Evolutionary conservation across 1,140 invertebrate species (phyloP), one percentile per base, ranked within the genome.

Genomic region (Zaprionus inermis): DNA sequence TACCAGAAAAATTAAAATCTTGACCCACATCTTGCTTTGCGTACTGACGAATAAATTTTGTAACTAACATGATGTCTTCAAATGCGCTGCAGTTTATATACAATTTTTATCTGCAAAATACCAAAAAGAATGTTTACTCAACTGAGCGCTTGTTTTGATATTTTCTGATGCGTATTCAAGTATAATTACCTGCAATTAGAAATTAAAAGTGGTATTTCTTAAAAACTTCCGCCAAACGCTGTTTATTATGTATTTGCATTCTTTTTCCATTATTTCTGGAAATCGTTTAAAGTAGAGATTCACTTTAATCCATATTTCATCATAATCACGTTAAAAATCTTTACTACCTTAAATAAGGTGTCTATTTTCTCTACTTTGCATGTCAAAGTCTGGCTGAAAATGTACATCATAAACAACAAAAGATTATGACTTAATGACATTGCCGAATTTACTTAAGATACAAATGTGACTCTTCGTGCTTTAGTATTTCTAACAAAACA

Each of bases 1-100:
- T 67, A 67, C 64, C 54, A 67, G 11, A 11, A 30, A 14, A 22
- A 57, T 28, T 1, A 57, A 12, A 10, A 58, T 14, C 30, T 67
- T 67, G 11, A 24, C 7, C 64, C 52, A 67, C 64, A 67, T 67
- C 11, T 34, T 67, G 54, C n/a, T 34, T 28, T 32, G n/a, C 20
- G 14, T 11, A 11, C 36, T 4, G n/a, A 22, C 6, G 14, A 44
- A 18, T 56, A 28, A 32, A 5, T 32, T 34, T 12, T 52, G 16
- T 4, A 10, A 69, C 66, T 69, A 49, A 66, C 44, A 32, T 10
- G 9, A 22, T 22, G 24, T 41, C 20, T 12, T 9, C 14, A 16
- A 16, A 44, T 44, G 38, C 38, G 38, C 9, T 65, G 24, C 12
- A 54, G 12, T 34, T 46, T 65, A 65, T 55, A 56, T 56, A 32